Base-by-base conservation (phyloP, 2,888 invertebrate genomes). In the Formica aserva region DNA sequence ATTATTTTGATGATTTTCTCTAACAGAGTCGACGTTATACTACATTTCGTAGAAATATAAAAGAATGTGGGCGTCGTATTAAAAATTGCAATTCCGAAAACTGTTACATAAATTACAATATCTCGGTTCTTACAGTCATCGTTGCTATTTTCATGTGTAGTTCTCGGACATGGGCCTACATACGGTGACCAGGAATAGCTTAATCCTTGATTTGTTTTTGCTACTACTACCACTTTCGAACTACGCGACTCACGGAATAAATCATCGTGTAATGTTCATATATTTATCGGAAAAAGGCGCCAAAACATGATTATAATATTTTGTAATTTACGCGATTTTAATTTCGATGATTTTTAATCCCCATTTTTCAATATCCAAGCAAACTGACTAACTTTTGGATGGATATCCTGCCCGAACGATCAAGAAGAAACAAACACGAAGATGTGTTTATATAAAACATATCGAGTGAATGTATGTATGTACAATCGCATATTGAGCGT, bases 111-210 rank as follows among this genome's bases (percentile, higher is more conserved):
- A 55, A 77, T 76, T 76, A 76, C 29, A 45, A 45, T 41, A 32
- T 0, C 55, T 9, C 77, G 29, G n/a, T 38, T 41, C n/a, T n/a
- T 15, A 2, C 32, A 3, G 22, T 41, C 13, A 67, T 86, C 67
- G 81, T 78, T 77, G 87, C 87, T 90, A 90, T 90, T 90, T 91
- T 89, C 71, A 87, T 85, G 80, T 63, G n/a, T 74, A 83, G 62
- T 76, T 77, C 78, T 85, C 83, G 84, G 55, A 67, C 26, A 85
- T 77, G 66, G 85, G 83, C 82, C 75, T 80, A 82, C 84, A 86
- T 80, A 82, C 82, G 71, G 77, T 35, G 74, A 86, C 69, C 86
- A 81, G 76, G 85, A 91, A 90, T 91, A 91, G 86, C 85, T 74
- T 78, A 60, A 75, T 85, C 69, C 83, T 62, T 67, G 63, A 82